These are phyloP conservation scores for Cosmorhoe ocellata DNA, from an alignment of 2,888 invertebrate species.

Conservation along the genomic window DNA sequence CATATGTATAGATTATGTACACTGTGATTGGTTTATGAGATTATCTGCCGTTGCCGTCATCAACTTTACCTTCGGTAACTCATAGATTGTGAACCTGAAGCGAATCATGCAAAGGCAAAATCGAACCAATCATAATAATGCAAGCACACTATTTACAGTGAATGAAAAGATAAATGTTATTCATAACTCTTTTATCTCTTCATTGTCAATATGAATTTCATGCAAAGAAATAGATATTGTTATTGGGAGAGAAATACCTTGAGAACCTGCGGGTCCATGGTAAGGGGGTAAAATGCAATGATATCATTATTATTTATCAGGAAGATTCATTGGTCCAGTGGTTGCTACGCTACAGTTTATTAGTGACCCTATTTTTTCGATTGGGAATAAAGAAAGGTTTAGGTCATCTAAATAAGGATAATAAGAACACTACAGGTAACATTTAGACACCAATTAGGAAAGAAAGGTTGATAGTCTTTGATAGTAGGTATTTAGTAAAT, in stretches of 20 bases:
- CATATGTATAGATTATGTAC: too few relatives aligned
- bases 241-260: constrained; percentile 82
- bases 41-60: constrained; percentile 28
- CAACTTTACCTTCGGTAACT: constrained; percentile 19
- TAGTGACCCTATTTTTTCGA: constrained; percentile 69
- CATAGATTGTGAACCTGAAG: constrained; percentile 37
- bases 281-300: constrained; percentile 79
- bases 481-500: constrained; percentile 42
- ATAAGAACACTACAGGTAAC: constrained; percentile 70
- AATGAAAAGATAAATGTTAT: constrained; percentile 46
- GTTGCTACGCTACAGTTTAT: constrained; percentile 55
- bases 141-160: constrained; percentile 61
- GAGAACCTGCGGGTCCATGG: constrained; percentile 83
- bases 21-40: constrained; percentile 37
- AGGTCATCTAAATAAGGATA: constrained; percentile 58
- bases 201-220: constrained; percentile 56
- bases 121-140: constrained; percentile 43
- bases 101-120: constrained; percentile 58
- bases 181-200: constrained; percentile 39
- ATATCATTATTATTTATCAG: constrained; percentile 77
- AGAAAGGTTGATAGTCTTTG: constrained; percentile 57
- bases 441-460: constrained; percentile 71
- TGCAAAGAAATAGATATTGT: constrained; percentile 75
- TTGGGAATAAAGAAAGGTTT: constrained; percentile 57
- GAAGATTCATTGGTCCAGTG: constrained; percentile 55